Evolutionary conservation across 2,797 vertebrate species (phyloP).

Genomic region (Morelia viridis): DNA sequence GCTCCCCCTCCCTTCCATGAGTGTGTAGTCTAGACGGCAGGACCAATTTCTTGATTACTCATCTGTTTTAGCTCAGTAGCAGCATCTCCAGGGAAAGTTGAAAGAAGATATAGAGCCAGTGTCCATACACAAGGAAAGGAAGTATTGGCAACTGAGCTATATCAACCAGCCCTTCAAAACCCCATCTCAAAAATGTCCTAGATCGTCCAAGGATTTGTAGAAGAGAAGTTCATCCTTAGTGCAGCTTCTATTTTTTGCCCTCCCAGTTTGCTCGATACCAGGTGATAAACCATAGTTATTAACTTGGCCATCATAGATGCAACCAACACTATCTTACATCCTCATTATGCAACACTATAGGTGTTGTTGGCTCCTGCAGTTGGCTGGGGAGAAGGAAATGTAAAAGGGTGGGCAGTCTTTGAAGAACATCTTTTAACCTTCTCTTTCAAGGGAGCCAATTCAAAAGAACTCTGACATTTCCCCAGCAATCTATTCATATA

Average conservation of each 20-base stretch:
- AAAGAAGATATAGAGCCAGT: neutral
- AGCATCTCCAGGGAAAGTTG: neutral
- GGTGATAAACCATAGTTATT: neutral
- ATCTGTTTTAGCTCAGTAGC: neutral
- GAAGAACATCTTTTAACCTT: no score
- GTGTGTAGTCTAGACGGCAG: neutral
- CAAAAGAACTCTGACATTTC: no score
- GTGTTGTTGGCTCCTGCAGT: neutral
- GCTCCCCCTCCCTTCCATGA: neutral
- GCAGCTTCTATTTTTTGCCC: neutral
- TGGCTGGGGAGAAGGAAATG: neutral
- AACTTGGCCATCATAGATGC: neutral
- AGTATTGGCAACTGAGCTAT: neutral
- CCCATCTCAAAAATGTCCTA: neutral
- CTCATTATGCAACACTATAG: neutral
- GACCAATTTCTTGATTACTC: neutral
- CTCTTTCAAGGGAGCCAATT: no score
- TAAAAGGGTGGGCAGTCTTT: no score
- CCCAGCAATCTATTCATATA: no score
- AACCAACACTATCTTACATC: neutral
- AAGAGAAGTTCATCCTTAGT: neutral
- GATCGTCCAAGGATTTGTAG: neutral
- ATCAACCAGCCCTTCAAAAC: neutral
- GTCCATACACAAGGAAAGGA: neutral
- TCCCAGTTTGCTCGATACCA: neutral